These are phyloP conservation scores for Aphelocoma californica DNA, from an alignment of 2,797 vertebrate genomes.

Conservation along the genomic window DNA sequence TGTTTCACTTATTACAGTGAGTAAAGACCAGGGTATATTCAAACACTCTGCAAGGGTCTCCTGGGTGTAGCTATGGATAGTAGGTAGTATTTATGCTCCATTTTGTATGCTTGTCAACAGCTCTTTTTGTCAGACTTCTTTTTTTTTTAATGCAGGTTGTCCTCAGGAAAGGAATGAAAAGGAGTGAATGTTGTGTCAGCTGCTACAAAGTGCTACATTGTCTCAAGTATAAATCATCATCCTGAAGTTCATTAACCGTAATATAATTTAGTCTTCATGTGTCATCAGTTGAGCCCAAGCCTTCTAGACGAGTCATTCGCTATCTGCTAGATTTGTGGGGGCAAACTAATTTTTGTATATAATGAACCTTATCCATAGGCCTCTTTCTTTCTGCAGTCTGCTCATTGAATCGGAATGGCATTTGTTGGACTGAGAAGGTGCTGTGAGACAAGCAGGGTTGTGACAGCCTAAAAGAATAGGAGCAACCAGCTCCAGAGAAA, in stretches of 20 bases:
- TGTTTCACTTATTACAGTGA: background rate
- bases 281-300: background rate
- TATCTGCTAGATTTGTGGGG: background rate
- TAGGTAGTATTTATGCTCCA: background rate
- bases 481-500: background rate
- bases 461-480: background rate
- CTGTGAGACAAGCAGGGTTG: background rate
- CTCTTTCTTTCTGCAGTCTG: background rate
- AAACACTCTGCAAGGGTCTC: background rate
- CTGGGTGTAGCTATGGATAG: background rate
- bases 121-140: background rate
- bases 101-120: slow-evolving; percentile 55
- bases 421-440: background rate
- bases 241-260: slow-evolving; percentile 47
- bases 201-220: slow-evolving; percentile 1
- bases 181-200: background rate
- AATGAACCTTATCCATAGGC: background rate
- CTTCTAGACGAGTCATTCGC: background rate
- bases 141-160: background rate
- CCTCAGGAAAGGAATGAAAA: slow-evolving; percentile 35
- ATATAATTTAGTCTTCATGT: slow-evolving; percentile 13
- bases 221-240: slow-evolving; percentile 39
- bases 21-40: background rate
- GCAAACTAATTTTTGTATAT: background rate
- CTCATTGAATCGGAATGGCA: background rate